A percentile compares a stretch with the other conserved stretches of the same genome.
Conservation (phyloP, 2,797 vertebrate genomes). For the Rhinatrema bivittatum region DNA sequence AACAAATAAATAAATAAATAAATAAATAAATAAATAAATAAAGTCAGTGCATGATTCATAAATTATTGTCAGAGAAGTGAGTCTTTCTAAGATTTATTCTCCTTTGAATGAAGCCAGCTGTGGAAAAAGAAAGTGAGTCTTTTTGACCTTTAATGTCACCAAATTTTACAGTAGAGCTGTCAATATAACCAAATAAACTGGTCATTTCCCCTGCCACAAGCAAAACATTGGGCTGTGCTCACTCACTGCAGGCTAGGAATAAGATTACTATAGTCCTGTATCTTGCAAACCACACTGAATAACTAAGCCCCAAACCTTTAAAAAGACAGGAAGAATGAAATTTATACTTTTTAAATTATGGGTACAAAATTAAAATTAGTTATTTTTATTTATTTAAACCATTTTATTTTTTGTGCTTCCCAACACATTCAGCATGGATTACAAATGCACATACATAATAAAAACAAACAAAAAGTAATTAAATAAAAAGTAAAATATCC, state of each 20-base stretch:
- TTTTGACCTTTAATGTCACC: slow-evolving; percentile 87
- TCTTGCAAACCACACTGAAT: slow-evolving; percentile 42
- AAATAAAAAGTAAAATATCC: too few species aligned
- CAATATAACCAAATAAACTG: slow-evolving; percentile 90
- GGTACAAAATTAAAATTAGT: too few species aligned
- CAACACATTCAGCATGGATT: too few species aligned
- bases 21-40: too few species aligned
- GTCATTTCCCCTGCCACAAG: slow-evolving; percentile 71
- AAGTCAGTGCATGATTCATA: slow-evolving; percentile 97
- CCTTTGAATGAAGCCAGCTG: slow-evolving; percentile 71
- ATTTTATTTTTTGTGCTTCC: too few species aligned
- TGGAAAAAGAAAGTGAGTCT: slow-evolving; percentile 69
- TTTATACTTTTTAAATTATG: too few species aligned
- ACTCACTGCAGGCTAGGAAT: slow-evolving; percentile 59
- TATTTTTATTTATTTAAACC: too few species aligned
- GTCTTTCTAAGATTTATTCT: slow-evolving; percentile 95
- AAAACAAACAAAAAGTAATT: too few species aligned
- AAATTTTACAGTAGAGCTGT: slow-evolving; percentile 94
- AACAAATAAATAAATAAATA: too few species aligned
- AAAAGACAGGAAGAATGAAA: too few species aligned
- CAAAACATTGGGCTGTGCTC: slow-evolving; percentile 55
- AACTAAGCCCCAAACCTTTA: slow-evolving; percentile 42
- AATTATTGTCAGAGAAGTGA: slow-evolving; percentile 99
- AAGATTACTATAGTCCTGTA: slow-evolving; percentile 66
- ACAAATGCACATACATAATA: too few species aligned